Conservation (phyloP, 2,888 invertebrate species). For the Helobdella robusta region DNA sequence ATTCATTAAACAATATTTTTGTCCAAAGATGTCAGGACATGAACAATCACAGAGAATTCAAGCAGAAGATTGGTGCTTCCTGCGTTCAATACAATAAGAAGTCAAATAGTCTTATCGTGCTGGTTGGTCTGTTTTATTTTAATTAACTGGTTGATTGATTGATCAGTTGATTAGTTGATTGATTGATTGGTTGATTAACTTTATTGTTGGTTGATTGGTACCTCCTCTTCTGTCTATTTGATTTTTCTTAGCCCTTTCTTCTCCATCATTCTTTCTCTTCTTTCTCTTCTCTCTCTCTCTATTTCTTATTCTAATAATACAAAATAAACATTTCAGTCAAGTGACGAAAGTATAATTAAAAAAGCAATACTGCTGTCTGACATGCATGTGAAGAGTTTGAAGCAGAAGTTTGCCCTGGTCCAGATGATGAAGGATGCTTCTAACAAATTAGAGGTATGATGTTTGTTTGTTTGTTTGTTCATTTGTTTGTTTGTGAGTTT, state of each 20-base stretch:
- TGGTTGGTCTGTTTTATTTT: slow-evolving; percentile 51
- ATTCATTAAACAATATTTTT: background rate
- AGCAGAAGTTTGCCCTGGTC: slow-evolving; percentile 64
- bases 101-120: slow-evolving; percentile 70
- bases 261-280: background rate
- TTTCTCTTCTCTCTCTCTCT: no score
- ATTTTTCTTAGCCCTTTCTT: no score
- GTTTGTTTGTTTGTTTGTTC: background rate
- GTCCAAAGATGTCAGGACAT: slow-evolving; percentile 43
- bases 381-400: slow-evolving; percentile 74
- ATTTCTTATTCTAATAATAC: background rate
- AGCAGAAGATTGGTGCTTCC: slow-evolving; percentile 80
- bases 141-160: background rate
- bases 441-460: slow-evolving; percentile 67
- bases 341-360: slow-evolving; percentile 59
- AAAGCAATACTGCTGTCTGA: slow-evolving; percentile 84
- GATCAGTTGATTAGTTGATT: background rate
- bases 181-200: background rate
- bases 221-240: background rate
- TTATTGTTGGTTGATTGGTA: background rate
- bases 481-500: background rate
- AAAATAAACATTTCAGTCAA: slow-evolving; percentile 41
- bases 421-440: slow-evolving; percentile 94
- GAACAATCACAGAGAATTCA: slow-evolving; percentile 87
- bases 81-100: slow-evolving; percentile 81